These are phyloP conservation scores for Eupithecia insigniata DNA, from an alignment of 2,888 invertebrate species.

Conservation along the genomic window DNA sequence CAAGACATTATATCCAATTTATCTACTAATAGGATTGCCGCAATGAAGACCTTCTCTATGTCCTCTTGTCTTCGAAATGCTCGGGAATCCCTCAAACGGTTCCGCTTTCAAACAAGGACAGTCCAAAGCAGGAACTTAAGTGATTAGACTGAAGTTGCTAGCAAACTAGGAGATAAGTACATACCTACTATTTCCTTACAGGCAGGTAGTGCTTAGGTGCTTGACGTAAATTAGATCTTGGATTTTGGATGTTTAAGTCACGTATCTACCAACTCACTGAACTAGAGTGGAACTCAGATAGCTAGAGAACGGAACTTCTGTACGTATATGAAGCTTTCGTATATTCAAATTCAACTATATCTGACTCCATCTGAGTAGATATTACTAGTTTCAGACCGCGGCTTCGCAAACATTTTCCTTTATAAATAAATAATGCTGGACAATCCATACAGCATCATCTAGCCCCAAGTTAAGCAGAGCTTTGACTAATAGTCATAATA, in stretches of 20 bases:
- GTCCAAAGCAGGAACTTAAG: conserved; percentile 39
- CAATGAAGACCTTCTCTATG: not conserved
- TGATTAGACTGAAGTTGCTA: conserved; percentile 41
- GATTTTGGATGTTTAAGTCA: not conserved
- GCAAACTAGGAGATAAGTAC: conserved; percentile 25
- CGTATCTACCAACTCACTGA: not conserved
- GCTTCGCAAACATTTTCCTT: not conserved
- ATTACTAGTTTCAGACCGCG: not conserved
- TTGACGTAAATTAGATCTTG: conserved; percentile 27
- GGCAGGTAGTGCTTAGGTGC: conserved; percentile 18
- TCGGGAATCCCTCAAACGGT: conserved; percentile 23
- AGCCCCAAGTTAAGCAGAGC: too few species aligned
- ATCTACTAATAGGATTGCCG: not conserved
- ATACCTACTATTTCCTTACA: conserved; percentile 14
- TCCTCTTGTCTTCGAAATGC: not conserved
- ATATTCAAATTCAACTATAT: too few species aligned
- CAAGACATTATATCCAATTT: not conserved
- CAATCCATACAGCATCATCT: too few species aligned
- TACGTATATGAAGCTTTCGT: too few species aligned
- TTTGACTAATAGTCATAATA: too few species aligned
- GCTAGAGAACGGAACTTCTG: not conserved
- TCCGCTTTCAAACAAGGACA: conserved; percentile 39
- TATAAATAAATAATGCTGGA: too few species aligned
- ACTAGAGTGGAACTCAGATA: not conserved
- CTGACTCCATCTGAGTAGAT: too few species aligned